Evolutionary conservation across 2,888 invertebrate species (phyloP).

Genomic region (Villa cingulata): DNA sequence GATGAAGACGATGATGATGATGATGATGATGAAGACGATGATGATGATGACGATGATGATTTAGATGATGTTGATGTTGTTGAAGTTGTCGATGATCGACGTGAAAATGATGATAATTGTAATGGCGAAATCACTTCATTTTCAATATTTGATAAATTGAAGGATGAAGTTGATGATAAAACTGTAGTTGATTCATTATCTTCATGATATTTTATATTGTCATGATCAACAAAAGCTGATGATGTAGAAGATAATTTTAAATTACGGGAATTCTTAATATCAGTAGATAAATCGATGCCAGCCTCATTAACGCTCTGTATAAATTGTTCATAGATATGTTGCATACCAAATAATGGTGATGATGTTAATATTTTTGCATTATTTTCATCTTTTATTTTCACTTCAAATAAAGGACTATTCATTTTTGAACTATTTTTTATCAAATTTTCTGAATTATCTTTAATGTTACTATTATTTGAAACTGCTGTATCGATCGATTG

Average conservation of each 20-base stretch:
- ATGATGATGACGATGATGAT: slow-evolving; percentile 14
- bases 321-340: slow-evolving; percentile 31
- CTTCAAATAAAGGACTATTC: too few species aligned
- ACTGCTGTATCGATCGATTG: neutral
- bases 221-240: too few species aligned
- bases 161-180: too few species aligned
- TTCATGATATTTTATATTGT: too few species aligned
- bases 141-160: too few species aligned
- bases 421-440: neutral
- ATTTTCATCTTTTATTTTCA: neutral
- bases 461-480: neutral
- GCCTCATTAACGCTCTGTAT: slow-evolving; percentile 29
- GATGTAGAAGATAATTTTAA: too few species aligned
- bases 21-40: slow-evolving; percentile 18
- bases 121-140: too few species aligned
- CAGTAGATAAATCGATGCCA: slow-evolving; percentile 16
- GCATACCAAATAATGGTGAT: slow-evolving; percentile 23
- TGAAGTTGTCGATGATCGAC: neutral
- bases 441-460: neutral
- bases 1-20: slow-evolving; percentile 14
- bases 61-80: slow-evolving; percentile 19
- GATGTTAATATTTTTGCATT: neutral
- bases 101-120: too few species aligned
- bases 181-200: too few species aligned
- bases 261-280: neutral